phyloP scores from a whole-genome alignment of 2,113 vertebrate genomes.

The Microcebus jonahi region DNA sequence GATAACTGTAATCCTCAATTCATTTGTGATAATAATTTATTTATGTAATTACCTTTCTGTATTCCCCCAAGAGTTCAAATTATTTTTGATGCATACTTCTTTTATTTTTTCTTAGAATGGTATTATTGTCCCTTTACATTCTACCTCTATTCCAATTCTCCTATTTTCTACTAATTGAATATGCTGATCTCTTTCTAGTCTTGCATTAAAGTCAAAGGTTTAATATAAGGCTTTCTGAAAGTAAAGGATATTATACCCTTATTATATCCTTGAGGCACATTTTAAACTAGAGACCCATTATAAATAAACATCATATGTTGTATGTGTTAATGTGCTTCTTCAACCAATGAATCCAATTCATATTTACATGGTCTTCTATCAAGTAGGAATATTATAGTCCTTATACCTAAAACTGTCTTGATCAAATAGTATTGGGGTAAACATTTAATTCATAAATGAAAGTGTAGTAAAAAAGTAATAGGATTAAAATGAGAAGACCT shows the following conservation, averaged over 20 bases:
- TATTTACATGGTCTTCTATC: neutral
- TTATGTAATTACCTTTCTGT: neutral
- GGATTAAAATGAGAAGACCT: neutral
- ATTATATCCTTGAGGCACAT: neutral
- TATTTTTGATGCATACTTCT: neutral
- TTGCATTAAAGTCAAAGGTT: constrained; percentile 11
- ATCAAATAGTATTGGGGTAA: neutral
- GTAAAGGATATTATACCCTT: neutral
- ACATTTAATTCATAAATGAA: neutral
- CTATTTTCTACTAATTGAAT: neutral
- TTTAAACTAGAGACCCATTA: constrained; percentile 40
- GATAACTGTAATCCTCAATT: neutral
- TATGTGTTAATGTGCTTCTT: neutral
- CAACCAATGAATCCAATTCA: constrained; percentile 1
- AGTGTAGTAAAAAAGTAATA: neutral
- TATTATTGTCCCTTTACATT: neutral
- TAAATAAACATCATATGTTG: neutral
- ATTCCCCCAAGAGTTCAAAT: neutral
- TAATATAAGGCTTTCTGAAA: constrained; percentile 19
- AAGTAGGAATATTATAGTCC: neutral
- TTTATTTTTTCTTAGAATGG: neutral
- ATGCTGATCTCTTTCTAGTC: neutral
- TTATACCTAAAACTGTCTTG: neutral
- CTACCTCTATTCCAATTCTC: neutral
- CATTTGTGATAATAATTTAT: neutral